Percentiles rank a stretch among this genome's conserved stretches.
Conservation (phyloP, 2,113 vertebrate species). For the Tragelaphus strepsiceros region DNA sequence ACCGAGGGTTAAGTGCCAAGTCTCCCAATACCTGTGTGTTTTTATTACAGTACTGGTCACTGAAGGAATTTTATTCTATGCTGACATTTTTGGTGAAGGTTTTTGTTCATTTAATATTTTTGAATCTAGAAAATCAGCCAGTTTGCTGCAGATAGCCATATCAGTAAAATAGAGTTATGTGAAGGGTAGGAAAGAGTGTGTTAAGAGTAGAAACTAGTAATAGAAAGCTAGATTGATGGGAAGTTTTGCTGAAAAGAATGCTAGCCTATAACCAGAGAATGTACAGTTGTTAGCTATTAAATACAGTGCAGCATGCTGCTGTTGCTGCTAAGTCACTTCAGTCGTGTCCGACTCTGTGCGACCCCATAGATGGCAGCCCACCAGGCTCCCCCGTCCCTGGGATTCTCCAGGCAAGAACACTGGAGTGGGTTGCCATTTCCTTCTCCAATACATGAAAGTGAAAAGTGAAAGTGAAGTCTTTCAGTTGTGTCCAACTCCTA, state of each 20-base stretch:
- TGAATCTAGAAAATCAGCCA: not conserved
- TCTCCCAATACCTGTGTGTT: not conserved
- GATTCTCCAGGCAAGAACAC: too few relatives aligned
- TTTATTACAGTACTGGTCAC: not conserved
- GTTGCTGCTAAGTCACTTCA: too few relatives aligned
- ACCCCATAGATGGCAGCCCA: too few relatives aligned
- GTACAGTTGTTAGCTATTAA: not conserved
- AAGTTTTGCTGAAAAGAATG: not conserved
- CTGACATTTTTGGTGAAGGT: not conserved
- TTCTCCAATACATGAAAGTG: too few relatives aligned
- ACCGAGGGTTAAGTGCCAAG: not conserved
- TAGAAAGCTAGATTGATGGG: not conserved
- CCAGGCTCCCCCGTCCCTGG: too few relatives aligned
- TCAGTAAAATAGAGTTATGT: not conserved
- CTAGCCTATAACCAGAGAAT: not conserved
- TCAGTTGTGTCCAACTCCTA: too few relatives aligned
- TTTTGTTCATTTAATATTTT: not conserved
- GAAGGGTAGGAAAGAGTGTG: not conserved
- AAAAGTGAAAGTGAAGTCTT: too few relatives aligned
- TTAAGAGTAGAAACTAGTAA: conserved; percentile 17
- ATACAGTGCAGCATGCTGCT: not conserved
- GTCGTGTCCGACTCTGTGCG: too few relatives aligned
- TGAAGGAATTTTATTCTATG: not conserved
- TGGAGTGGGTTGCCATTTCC: too few relatives aligned
- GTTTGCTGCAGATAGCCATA: not conserved